Evolutionary conservation across 2,888 invertebrate genomes (phyloP), one percentile per base, ranked within the genome.

Genomic region (Cryptophagus acutangulus): DNA sequence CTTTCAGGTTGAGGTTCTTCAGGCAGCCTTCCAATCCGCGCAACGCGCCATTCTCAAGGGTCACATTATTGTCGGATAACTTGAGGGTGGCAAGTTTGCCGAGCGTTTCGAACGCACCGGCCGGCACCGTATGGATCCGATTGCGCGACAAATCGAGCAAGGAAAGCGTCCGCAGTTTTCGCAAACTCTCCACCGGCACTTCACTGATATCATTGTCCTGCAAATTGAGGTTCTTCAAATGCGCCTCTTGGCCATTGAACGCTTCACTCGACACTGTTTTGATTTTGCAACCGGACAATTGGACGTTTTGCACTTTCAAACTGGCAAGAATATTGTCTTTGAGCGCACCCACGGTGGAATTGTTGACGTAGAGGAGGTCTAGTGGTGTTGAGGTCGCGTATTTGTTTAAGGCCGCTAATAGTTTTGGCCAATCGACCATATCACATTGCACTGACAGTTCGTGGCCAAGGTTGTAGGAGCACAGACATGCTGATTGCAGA

Each of bases 381-480:
- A 93, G 74, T 35, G 81, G 75, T 38, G 79, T 79, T 51, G 76
- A 74, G 48, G 76, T 74, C 14, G 83, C 78, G 71, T 81, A 79
- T 55, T 78, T 77, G 62, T 84, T 79, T 66, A 87, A 73, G 17
- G 87, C 84, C 40, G 78, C 71, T 54, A 91, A 66, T n/a, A 93
- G 74, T 49, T 78, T 75, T 31, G 77, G 70, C 66, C 87, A 89
- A 60, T 89, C 84, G 43, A 90, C 89, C 77, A 87, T 85, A 71
- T 90, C 89, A 70, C 91, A 92, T 71, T 92, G 91, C 49, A 92
- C 85, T 18, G 89, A 89, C 9, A 92, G 74, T 65, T 90, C 89
- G 55, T 82, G 79, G 29, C 86, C 88, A 46, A 88, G 74, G 66
- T 90, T 91, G 67, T 84, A 84, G 46, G 90, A 89, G 71, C 93